Evolutionary conservation across 2,797 vertebrate genomes (phyloP).

Genomic region (Nasua narica): DNA sequence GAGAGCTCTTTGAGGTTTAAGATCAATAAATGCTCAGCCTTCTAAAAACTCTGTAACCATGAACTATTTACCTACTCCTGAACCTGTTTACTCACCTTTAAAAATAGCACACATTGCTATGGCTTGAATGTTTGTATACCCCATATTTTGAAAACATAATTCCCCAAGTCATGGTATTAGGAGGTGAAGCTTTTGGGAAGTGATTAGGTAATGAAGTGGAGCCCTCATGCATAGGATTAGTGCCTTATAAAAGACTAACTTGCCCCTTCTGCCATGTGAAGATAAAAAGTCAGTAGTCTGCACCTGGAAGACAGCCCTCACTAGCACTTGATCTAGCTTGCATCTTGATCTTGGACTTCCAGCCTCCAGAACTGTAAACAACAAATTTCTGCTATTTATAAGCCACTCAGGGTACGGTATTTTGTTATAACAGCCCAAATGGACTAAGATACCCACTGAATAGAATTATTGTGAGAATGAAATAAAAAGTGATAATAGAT

Average conservation of each 20-base stretch:
- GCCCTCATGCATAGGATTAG: background rate
- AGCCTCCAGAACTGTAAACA: background rate
- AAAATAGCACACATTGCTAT: background rate
- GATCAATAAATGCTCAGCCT: background rate
- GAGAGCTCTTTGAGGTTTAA: background rate
- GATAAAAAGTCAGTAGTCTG: background rate
- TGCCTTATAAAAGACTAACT: background rate
- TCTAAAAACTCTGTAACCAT: background rate
- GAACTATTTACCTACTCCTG: background rate
- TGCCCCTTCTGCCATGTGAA: background rate
- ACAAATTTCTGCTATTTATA: background rate
- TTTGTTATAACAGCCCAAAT: background rate
- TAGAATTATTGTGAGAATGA: background rate
- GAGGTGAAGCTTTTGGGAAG: background rate
- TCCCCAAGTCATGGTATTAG: background rate
- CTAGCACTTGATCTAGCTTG: background rate
- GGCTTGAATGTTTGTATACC: background rate
- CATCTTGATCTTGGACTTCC: background rate
- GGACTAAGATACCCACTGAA: background rate
- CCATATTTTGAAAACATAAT: background rate
- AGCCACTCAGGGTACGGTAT: background rate
- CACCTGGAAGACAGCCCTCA: background rate
- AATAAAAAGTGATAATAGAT: background rate
- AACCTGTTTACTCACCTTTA: background rate
- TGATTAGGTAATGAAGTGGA: background rate